phyloP scores from a whole-genome alignment of 2,888 invertebrate species.

The Phyto melanocephala region DNA sequence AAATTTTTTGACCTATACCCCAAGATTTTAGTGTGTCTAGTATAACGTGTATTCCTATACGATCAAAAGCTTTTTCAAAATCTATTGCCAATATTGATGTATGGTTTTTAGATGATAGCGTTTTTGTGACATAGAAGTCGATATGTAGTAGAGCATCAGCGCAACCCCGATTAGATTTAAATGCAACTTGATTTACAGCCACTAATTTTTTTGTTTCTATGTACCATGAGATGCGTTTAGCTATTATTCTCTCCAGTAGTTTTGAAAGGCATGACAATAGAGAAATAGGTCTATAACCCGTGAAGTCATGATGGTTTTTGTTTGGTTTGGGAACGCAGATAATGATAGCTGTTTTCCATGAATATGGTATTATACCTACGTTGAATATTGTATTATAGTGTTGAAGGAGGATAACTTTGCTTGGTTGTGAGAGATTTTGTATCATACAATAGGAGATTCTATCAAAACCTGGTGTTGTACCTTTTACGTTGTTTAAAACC shows the following conservation, averaged over 20 bases:
- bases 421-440: background rate
- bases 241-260: background rate
- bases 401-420: background rate
- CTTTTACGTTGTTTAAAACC: no score
- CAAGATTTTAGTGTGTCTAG: slow-evolving; percentile 2
- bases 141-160: background rate
- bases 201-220: background rate
- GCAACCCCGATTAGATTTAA: background rate
- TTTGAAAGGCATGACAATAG: background rate
- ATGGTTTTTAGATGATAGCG: slow-evolving; percentile 11
- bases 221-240: background rate
- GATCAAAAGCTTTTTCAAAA: slow-evolving; percentile 7
- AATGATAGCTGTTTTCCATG: background rate
- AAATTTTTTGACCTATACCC: background rate
- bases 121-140: background rate
- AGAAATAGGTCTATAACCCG: background rate
- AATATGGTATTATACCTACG: no score
- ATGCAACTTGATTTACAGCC: background rate
- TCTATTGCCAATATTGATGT: slow-evolving; percentile 16
- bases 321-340: background rate
- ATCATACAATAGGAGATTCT: no score
- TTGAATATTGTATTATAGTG: background rate
- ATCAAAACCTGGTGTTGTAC: no score
- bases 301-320: no score
- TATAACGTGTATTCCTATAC: slow-evolving; percentile 44